phyloP scores from a whole-genome alignment of 2,888 invertebrate species.

The Phasia obesa region DNA sequence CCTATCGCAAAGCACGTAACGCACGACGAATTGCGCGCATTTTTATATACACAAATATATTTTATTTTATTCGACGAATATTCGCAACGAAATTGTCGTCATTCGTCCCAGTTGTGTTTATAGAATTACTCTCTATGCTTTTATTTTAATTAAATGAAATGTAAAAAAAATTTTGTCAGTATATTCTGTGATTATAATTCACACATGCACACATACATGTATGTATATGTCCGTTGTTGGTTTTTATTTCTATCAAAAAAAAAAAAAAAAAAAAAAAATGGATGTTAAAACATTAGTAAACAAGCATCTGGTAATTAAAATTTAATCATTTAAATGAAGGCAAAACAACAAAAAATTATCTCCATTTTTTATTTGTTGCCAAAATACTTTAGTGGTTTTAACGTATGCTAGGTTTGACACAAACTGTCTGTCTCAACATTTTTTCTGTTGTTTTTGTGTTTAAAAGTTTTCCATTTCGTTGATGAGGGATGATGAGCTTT shows the following conservation, averaged over 20 bases:
- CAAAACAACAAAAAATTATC: neutral
- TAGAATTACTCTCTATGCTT: neutral
- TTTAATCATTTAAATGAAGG: slow-evolving; percentile 50
- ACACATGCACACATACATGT: no score
- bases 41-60: no score
- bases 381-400: neutral
- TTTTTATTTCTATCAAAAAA: neutral
- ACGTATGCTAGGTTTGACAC: neutral
- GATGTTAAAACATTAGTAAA: neutral
- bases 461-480: neutral
- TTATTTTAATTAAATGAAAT: neutral
- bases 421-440: neutral
- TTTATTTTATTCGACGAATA: no score
- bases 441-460: neutral
- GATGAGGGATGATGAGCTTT: neutral
- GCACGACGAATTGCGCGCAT: no score
- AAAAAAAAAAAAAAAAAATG: no score
- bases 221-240: neutral
- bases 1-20: no score
- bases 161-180: neutral
- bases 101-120: no score
- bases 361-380: neutral
- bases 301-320: slow-evolving; percentile 55
- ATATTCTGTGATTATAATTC: no score
- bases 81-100: no score